These are phyloP conservation scores for Heliconius ismenius DNA, from an alignment of 2,888 invertebrate genomes.

Conservation along the genomic window DNA sequence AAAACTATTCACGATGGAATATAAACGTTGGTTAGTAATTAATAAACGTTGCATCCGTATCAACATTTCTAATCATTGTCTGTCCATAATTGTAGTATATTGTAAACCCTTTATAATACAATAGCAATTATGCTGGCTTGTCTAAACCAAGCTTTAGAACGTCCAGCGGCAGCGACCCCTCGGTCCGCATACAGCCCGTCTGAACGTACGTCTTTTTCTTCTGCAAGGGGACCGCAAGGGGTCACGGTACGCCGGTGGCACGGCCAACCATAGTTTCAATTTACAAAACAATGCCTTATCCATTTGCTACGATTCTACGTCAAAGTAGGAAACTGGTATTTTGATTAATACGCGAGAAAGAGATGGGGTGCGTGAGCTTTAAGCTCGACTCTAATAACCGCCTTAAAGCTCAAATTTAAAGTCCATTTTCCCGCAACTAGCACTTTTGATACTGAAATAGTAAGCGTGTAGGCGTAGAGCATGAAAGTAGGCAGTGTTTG, in stretches of 20 bases:
- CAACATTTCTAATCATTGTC: slow-evolving; percentile 70
- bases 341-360: slow-evolving; percentile 81
- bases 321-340: slow-evolving; percentile 80
- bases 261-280: slow-evolving; percentile 78
- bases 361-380: slow-evolving; percentile 69
- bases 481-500: slow-evolving; percentile 80
- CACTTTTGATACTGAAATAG: slow-evolving; percentile 72
- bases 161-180: slow-evolving; percentile 46
- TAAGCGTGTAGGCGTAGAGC: slow-evolving; percentile 78
- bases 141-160: slow-evolving; percentile 68
- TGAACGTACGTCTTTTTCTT: slow-evolving; percentile 40
- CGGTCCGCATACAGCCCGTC: slow-evolving; percentile 50
- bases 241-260: slow-evolving; percentile 59
- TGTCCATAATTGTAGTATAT: slow-evolving; percentile 67
- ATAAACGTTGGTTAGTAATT: slow-evolving; percentile 49
- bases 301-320: slow-evolving; percentile 80
- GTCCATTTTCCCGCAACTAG: slow-evolving; percentile 58
- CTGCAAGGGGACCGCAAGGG: slow-evolving; percentile 51
- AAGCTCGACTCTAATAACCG: slow-evolving; percentile 50
- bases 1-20: slow-evolving; percentile 49
- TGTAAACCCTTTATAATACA: slow-evolving; percentile 68
- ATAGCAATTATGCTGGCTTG: slow-evolving; percentile 73
- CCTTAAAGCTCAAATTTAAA: slow-evolving; percentile 57
- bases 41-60: slow-evolving; percentile 58
- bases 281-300: slow-evolving; percentile 81